Percentiles rank a stretch among this genome's conserved stretches.
phyloP scores from a whole-genome alignment of 2,113 vertebrate genomes.

The Erinaceus europaeus region DNA sequence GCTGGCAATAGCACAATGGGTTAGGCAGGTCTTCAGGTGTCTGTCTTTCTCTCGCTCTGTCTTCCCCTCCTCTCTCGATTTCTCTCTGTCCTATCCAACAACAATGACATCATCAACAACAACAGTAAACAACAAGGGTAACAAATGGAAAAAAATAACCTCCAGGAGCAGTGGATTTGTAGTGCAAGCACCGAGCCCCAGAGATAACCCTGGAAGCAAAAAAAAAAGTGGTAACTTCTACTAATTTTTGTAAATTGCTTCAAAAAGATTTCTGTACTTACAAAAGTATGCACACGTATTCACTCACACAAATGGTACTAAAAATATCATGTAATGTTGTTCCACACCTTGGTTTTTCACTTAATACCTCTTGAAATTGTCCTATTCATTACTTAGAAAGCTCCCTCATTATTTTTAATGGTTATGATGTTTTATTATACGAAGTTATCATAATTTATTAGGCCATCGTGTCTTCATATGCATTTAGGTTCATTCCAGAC shows the following conservation, averaged over 20 bases:
- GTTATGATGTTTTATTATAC: constrained; percentile 40
- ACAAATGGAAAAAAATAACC: too few relatives aligned
- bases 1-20: too few relatives aligned
- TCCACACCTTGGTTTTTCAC: background rate
- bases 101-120: too few relatives aligned
- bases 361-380: constrained; percentile 35
- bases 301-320: background rate
- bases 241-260: background rate
- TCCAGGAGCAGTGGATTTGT: background rate
- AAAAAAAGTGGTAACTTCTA: background rate
- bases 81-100: too few relatives aligned
- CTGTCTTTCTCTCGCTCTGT: too few relatives aligned
- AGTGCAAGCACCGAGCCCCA: background rate
- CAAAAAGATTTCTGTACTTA: background rate
- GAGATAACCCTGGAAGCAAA: background rate
- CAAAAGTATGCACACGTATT: background rate
- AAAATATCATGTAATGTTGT: background rate
- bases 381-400: constrained; percentile 45
- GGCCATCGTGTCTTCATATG: constrained; percentile 23
- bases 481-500: constrained; percentile 25
- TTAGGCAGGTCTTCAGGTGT: too few relatives aligned
- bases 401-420: constrained; percentile 58
- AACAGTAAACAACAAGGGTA: too few relatives aligned
- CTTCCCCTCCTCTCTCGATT: too few relatives aligned
- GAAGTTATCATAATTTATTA: constrained; percentile 54